phyloP scores from a whole-genome alignment of 2,888 invertebrate genomes.

The Andrena minutula region DNA sequence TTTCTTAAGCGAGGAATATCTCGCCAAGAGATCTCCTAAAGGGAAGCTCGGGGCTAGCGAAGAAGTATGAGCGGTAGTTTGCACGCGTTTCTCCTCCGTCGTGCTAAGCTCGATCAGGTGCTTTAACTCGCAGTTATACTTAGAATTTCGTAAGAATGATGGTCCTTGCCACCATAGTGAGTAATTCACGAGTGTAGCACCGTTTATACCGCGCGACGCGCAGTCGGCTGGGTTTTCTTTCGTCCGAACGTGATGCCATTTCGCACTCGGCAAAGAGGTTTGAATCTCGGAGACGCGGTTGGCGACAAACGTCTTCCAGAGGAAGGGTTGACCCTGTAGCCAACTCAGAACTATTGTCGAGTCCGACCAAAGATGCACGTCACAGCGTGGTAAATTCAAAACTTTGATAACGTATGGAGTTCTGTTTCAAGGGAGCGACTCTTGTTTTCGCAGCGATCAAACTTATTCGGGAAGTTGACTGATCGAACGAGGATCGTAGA shows the following conservation, averaged over 20 bases:
- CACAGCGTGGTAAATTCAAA: too few relatives aligned
- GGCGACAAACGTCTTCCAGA: background rate
- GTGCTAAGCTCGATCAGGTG: background rate
- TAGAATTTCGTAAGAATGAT: background rate
- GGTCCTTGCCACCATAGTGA: background rate
- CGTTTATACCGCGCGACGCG: background rate
- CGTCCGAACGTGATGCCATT: background rate
- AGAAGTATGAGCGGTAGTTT: background rate
- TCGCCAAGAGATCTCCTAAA: background rate
- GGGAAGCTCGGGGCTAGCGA: rapidly evolving
- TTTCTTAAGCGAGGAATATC: background rate
- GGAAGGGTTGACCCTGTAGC: background rate
- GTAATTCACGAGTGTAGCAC: background rate
- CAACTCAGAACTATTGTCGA: background rate
- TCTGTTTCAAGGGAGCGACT: too few relatives aligned
- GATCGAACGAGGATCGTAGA: too few relatives aligned
- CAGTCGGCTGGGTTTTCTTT: background rate
- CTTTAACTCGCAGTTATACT: too few relatives aligned
- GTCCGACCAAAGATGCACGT: too few relatives aligned
- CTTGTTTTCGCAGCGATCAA: too few relatives aligned
- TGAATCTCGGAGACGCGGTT: background rate
- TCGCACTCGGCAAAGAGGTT: too few relatives aligned
- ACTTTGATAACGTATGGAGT: too few relatives aligned
- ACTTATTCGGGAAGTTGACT: too few relatives aligned
- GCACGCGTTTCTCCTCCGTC: background rate